Evolutionary conservation across 2,888 invertebrate genomes (phyloP), one percentile per base, ranked within the genome.

Genomic region (Cantharis nigra): DNA sequence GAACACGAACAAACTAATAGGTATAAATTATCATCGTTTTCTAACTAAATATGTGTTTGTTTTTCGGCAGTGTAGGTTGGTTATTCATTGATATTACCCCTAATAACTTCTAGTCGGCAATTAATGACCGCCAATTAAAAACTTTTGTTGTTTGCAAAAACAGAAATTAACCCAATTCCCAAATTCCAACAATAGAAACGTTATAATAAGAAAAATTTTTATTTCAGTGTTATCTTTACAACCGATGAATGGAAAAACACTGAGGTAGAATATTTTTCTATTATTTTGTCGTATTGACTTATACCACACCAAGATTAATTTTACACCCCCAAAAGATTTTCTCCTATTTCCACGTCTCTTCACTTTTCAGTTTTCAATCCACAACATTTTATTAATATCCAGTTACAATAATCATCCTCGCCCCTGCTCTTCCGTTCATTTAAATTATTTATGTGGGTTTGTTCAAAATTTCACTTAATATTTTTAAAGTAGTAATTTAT

Each of bases 1-100:
- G 63, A 74, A 77, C 74, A 77, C 74, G 74, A 72, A 77, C 73
- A 11, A 77, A 74, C 69, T 77, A 77, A 77, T 74, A 70, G 72
- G 72, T 72, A 72, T 76, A 77, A 77, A 77, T 74, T 77, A 77
- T 73, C 49, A 49, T 49, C 65, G 70, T 73, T 62, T 77, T 77
- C 70, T 14, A 74, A 67, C 77, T 74, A 74, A 76, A 70, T 30
- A 70, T 71, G 62, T 77, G 63, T 70, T 70, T 74, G 64, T 74
- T 73, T 77, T 76, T 63, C 30, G 11, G 13, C 26, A 71, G 26
- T 67, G 65, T 30, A 30, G 28, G 28, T 67, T 67, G 13, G 65
- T 67, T 67, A 67, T 67, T 67, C 65, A 23, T 67, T 67, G 65
- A 67, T 67, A 67, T 67, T 67, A 67, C 65, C 65, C 65, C 65